A percentile compares a stretch with the other conserved stretches of the same genome.
phyloP scores from a whole-genome alignment of 2,113 vertebrate genomes.

The Eudyptes chrysolophus region DNA sequence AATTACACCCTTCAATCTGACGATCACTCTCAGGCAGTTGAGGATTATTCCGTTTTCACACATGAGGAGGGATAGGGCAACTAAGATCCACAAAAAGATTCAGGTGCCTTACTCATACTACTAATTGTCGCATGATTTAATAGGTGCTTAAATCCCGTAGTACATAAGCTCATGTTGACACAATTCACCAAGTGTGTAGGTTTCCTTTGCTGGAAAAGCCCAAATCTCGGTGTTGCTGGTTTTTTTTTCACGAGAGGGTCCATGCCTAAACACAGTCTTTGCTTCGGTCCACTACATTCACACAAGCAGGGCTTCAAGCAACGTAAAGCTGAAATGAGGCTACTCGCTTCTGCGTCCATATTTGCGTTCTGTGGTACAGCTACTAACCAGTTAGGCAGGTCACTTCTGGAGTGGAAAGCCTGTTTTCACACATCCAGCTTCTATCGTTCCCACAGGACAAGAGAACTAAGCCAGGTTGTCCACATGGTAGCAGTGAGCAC shows the following conservation, averaged over 20 bases:
- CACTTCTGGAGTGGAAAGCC: background rate
- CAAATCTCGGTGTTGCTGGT: background rate
- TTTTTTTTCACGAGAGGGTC: background rate
- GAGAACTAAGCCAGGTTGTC: background rate
- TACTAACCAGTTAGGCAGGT: conserved; percentile 4
- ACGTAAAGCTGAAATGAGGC: background rate
- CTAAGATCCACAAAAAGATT: background rate
- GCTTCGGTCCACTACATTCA: background rate
- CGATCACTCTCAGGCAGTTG: background rate
- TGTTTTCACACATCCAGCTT: background rate
- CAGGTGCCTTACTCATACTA: background rate
- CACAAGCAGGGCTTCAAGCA: background rate
- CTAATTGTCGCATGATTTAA: background rate
- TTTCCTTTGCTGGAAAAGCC: background rate
- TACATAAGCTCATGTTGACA: background rate
- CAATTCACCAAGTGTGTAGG: background rate
- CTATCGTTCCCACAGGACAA: background rate
- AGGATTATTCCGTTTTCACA: background rate
- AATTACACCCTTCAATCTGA: conserved; percentile 2
- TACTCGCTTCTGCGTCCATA: background rate
- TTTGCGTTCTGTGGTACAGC: background rate
- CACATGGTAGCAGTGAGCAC: background rate
- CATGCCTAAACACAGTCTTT: background rate
- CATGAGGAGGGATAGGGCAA: background rate
- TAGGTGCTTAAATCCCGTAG: background rate